Base-by-base conservation (phyloP, 2,888 invertebrate species). In the Sisyra nigra region DNA sequence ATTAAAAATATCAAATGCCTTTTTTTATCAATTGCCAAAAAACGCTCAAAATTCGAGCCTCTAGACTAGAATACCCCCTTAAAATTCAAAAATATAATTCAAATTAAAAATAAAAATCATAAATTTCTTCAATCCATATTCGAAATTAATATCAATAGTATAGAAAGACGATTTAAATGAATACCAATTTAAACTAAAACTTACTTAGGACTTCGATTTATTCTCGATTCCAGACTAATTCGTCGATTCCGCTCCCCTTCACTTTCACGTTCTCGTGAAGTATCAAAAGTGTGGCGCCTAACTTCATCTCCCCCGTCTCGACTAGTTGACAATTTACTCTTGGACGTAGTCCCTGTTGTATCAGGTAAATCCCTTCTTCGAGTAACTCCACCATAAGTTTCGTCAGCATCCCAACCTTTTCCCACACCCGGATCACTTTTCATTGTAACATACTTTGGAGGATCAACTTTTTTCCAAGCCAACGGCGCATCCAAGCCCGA, bases 181-280 rank as follows among this genome's bases (percentile, higher is more conserved):
- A n/a, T n/a, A n/a, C n/a, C n/a, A n/a, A n/a, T n/a, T n/a, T n/a
- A n/a, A n/a, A n/a, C n/a, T n/a, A n/a, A 42, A 34, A 52, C 53
- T 52, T 52, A 63, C 61, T 58, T 57, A 17, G 60, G 56, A 50
- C 59, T 59, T 47, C 54, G 55, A 44, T 19, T 34, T 13, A 41
- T 14, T 38, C 29, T 36, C 11, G 51, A 54, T 36, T 62, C 62
- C 49, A 62, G 53, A 51, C 62, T 62, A 32, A 57, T 53, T 47
- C 61, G 54, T 41, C 55, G 54, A 45, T 57, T 50, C 38, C 54
- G 47, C 36, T 51, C 51, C 32, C 41, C 32, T n/a, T 59, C 59
- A 29, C 50, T 44, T 32, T 59, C 60, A 32, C 52, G 48, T 45
- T 58, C 59, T 37, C 56, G 53, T 18, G 52, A 51, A 18, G 14